Evolutionary conservation across 2,888 invertebrate genomes (phyloP), one percentile per base, ranked within the genome.

Genomic region (Harpagoxenus sublaevis): DNA sequence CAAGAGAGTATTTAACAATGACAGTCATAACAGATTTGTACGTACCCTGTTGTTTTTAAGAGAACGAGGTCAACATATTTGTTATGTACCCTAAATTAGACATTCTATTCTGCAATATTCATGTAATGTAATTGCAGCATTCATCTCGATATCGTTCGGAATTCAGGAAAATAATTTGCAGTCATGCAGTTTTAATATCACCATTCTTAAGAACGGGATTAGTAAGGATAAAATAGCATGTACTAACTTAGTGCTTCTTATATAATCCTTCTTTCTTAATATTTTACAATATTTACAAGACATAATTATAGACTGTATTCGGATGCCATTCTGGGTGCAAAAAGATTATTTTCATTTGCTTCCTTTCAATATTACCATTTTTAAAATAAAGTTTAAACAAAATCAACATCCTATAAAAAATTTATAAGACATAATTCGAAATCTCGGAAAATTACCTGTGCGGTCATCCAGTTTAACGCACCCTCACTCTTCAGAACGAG

Each of bases 401-500:
- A 12, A 39, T 53, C n/a, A 18, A 77, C 18, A 39, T 15, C 9
- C 9, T 18, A 39, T 4, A 23, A 15, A 42, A 53, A 12, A 65
- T 65, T 53, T 28, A 28, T 0, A 3, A 42, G 23, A 39, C 12
- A 9, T 35, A 23, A 66, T 45, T 68, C n/a, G 15, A n/a, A 28
- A 55, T 28, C 8, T 28, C 39, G 15, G 35, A 15, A 71, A 60
- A 81, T 48, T 60, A 81, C 60, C 60, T 71, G 48, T 23, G 48
- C 23, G 45, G 28, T 57, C 45, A 57, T 51, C 23, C 35, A n/a
- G 8, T 62, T 39, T 23, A 48, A 79, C 35, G 23, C 71, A 71
- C 71, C 71, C 71, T 81, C 71, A 12, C 48, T 81, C 12, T 51
- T 28, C 39, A 9, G 48, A 18, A 31, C 51, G 68, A 79, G 83